phyloP scores from a whole-genome alignment of 2,113 vertebrate genomes.

The Cyrtonyx montezumae region DNA sequence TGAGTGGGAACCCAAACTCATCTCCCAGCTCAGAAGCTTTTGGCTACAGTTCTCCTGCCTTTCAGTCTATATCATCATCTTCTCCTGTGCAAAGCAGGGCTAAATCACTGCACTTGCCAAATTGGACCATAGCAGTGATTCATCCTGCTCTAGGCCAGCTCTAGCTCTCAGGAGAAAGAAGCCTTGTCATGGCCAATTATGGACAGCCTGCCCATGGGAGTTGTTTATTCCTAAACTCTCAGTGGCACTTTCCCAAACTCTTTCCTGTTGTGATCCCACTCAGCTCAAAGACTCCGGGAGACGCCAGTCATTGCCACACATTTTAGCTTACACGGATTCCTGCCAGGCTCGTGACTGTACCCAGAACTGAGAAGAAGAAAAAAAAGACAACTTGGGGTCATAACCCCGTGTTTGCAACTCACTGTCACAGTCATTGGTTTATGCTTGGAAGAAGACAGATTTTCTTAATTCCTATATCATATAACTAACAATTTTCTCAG shows the following conservation, averaged over 20 bases:
- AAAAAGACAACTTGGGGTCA: constrained; percentile 9
- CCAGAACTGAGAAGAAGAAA: not conserved
- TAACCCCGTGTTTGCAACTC: constrained; percentile 24
- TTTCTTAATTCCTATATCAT: not conserved
- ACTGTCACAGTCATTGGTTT: not conserved
- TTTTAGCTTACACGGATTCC: constrained; percentile 27
- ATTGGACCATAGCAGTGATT: constrained; percentile 35
- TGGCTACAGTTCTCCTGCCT: constrained; percentile 26
- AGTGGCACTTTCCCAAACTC: constrained; percentile 30
- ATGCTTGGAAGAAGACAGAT: not conserved
- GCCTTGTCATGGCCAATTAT: constrained; percentile 63
- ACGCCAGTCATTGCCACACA: not conserved
- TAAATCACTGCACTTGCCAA: constrained; percentile 38
- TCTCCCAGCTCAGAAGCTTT: constrained; percentile 32
- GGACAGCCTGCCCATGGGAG: constrained; percentile 56
- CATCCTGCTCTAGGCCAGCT: constrained; percentile 40
- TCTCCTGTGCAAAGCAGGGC: not conserved
- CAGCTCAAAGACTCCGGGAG: constrained; percentile 21
- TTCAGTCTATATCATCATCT: constrained; percentile 40
- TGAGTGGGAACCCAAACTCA: constrained; percentile 30
- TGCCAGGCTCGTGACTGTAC: constrained; percentile 56
- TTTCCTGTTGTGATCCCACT: constrained; percentile 40
- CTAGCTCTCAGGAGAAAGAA: constrained; percentile 48
- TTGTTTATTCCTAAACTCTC: constrained; percentile 47
- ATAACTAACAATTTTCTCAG: constrained; percentile 39